These are phyloP conservation scores for Latrodectus hesperus DNA, from an alignment of 2,888 invertebrate genomes.

Conservation along the genomic window DNA sequence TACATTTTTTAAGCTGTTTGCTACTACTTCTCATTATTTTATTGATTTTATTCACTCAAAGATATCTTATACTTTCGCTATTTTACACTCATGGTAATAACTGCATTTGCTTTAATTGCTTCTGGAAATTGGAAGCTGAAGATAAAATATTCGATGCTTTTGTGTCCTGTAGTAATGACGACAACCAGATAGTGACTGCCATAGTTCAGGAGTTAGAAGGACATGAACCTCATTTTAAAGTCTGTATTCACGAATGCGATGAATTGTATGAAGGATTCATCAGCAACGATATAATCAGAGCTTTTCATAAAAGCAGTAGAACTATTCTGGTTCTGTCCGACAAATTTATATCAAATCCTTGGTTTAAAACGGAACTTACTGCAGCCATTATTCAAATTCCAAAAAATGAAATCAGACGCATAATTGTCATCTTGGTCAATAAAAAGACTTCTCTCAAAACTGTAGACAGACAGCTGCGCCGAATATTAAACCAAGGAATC, in stretches of 20 bases:
- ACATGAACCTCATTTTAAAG: slow-evolving; percentile 64
- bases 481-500: slow-evolving; percentile 71
- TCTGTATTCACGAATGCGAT: slow-evolving; percentile 72
- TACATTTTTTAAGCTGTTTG: slow-evolving; percentile 41
- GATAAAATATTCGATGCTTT: slow-evolving; percentile 71
- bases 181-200: slow-evolving; percentile 70
- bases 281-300: slow-evolving; percentile 71
- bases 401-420: slow-evolving; percentile 70
- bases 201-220: slow-evolving; percentile 70
- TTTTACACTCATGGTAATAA: slow-evolving; percentile 70
- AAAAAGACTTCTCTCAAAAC: slow-evolving; percentile 70
- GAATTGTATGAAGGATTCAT: slow-evolving; percentile 72
- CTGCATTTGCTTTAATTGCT: slow-evolving; percentile 66
- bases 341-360: slow-evolving; percentile 71
- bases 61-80: slow-evolving; percentile 70
- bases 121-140: slow-evolving; percentile 68
- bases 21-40: slow-evolving; percentile 54
- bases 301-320: slow-evolving; percentile 71
- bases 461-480: slow-evolving; percentile 70
- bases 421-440: slow-evolving; percentile 71
- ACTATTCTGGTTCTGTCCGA: slow-evolving; percentile 71
- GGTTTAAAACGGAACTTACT: slow-evolving; percentile 71
- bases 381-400: slow-evolving; percentile 71
- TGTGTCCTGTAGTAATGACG: slow-evolving; percentile 70
- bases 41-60: slow-evolving; percentile 70